Percentiles rank a stretch among this genome's conserved stretches.
Conservation (phyloP, 2,113 vertebrate species). For the Pterocles burchelli region DNA sequence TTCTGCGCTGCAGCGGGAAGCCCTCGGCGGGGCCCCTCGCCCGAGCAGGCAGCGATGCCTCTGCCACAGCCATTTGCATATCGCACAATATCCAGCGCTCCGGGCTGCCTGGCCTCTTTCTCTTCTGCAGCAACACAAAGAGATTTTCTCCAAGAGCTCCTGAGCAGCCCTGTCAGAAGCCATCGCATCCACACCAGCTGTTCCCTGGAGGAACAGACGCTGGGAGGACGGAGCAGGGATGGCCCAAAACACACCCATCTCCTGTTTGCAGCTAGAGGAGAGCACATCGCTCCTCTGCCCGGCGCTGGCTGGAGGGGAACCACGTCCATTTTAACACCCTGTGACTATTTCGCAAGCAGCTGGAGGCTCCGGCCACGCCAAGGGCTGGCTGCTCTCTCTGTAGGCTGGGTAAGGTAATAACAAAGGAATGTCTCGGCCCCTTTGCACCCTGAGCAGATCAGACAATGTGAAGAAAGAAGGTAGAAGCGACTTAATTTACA, state of each 20-base stretch:
- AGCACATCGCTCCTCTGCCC: not conserved
- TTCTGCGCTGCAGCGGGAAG: not conserved
- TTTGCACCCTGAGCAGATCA: not conserved
- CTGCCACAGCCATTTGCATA: not conserved
- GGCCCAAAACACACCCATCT: not conserved
- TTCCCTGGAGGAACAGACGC: not conserved
- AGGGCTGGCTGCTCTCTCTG: not conserved
- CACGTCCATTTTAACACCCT: not conserved
- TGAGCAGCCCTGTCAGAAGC: not conserved
- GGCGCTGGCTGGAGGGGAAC: not conserved
- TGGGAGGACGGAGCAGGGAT: not conserved
- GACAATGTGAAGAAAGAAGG: not conserved
- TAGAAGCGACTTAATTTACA: not conserved
- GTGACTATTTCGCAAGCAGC: not conserved
- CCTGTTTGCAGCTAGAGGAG: not conserved
- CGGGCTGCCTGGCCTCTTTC: not conserved
- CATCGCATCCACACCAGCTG: not conserved
- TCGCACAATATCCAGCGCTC: accelerated
- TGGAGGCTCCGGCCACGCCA: not conserved
- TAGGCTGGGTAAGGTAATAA: not conserved
- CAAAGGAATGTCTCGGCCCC: not conserved
- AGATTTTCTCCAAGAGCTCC: not conserved
- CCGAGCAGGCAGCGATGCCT: not conserved
- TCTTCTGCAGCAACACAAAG: not conserved
- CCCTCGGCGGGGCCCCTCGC: not conserved